A percentile compares a stretch with the other conserved stretches of the same genome.
Evolutionary conservation across 2,888 invertebrate genomes (phyloP).

Genomic region (Yponomeuta evonymella): DNA sequence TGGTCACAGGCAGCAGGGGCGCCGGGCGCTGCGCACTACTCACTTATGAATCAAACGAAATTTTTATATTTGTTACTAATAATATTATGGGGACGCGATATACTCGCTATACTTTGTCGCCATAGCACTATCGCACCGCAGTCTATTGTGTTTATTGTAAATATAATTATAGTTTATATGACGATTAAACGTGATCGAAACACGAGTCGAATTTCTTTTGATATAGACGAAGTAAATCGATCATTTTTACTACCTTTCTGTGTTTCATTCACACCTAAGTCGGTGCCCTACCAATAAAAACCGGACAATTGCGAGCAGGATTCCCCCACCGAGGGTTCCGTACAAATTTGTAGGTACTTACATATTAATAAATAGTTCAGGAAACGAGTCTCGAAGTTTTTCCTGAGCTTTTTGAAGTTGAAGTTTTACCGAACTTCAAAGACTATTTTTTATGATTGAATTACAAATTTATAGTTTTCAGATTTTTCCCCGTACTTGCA

Average conservation of each 20-base stretch:
- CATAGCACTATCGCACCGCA: slow-evolving; percentile 2
- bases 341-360: no score
- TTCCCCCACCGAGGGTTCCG: no score
- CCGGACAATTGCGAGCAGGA: no score
- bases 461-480: no score
- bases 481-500: no score
- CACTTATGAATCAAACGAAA: slow-evolving; percentile 21
- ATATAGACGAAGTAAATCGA: slow-evolving; percentile 66
- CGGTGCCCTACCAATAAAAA: no score
- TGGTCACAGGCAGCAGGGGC: not conserved
- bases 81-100: not conserved
- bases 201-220: slow-evolving; percentile 70
- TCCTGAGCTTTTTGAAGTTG: no score
- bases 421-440: no score
- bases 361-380: no score
- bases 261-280: not conserved
- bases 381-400: no score
- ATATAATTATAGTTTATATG: slow-evolving; percentile 62
- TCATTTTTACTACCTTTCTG: slow-evolving; percentile 2
- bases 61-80: slow-evolving; percentile 30
- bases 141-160: slow-evolving; percentile 41
- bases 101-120: no score
- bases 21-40: not conserved
- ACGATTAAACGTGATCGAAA: slow-evolving; percentile 59
- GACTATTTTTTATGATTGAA: no score